Evolutionary conservation across 2,888 invertebrate genomes (phyloP).

Genomic region (Mongoloraphidia duomilia): DNA sequence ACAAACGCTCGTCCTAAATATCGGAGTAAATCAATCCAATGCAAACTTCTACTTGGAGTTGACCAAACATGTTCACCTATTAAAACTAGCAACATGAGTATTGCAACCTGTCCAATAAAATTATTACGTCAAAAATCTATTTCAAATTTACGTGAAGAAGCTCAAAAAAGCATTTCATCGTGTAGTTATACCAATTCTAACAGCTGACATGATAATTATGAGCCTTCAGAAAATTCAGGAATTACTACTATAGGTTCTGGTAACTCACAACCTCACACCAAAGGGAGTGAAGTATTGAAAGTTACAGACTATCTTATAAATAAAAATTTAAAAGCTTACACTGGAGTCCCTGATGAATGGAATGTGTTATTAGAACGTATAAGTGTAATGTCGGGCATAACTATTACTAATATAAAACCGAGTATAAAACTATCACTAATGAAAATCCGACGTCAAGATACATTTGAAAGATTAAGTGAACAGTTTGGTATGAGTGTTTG

Average conservation of each 20-base stretch:
- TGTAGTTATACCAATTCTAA: constrained; percentile 5
- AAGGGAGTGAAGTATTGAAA: constrained; percentile 2
- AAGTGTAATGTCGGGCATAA: constrained; percentile 4
- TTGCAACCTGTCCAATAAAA: constrained; percentile 3
- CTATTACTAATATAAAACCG: constrained; percentile 4
- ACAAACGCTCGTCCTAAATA: constrained; percentile 6
- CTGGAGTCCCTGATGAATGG: constrained; percentile 7
- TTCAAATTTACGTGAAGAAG: constrained; percentile 2
- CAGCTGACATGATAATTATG: constrained; percentile 6
- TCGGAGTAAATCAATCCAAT: constrained; percentile 6
- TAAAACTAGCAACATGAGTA: constrained; percentile 3
- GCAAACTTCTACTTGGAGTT: constrained; percentile 4
- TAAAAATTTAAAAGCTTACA: constrained; percentile 7
- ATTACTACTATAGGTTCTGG: constrained; percentile 5
- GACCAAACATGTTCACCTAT: constrained; percentile 5
- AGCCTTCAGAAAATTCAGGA: constrained; percentile 5
- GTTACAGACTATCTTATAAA: constrained; percentile 8
- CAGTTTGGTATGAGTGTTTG: constrained; percentile 10
- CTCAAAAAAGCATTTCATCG: constrained; percentile 6
- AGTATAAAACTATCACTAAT: constrained; percentile 6
- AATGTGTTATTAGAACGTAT: constrained; percentile 4
- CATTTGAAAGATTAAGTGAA: constrained; percentile 10
- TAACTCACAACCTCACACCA: constrained; percentile 3
- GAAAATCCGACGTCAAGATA: constrained; percentile 11
- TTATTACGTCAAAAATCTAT: constrained; percentile 3